Conservation (phyloP, 37 sponge, comb jelly and placozoan genomes). For the Petrosia ficiformis region DNA sequence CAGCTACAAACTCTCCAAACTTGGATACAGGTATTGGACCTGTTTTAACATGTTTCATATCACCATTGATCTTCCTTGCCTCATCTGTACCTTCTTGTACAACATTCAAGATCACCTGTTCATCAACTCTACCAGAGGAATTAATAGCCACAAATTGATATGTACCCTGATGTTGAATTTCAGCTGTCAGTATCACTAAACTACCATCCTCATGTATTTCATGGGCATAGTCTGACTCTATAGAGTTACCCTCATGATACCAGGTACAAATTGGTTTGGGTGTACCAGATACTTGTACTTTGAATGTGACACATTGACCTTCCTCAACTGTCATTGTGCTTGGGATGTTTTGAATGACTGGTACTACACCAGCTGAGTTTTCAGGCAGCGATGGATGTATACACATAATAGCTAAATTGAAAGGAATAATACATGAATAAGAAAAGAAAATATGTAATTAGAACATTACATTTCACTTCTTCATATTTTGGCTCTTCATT, state of each 20-base stretch:
- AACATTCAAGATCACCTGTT: neutral
- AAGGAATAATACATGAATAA: too few species aligned
- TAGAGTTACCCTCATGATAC: slow-evolving; percentile 14
- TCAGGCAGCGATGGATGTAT: neutral
- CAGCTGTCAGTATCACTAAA: slow-evolving; percentile 20
- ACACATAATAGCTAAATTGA: too few species aligned
- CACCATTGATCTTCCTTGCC: neutral
- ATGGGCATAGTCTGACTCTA: slow-evolving; percentile 29
- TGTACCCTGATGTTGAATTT: slow-evolving; percentile 27
- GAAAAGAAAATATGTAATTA: too few species aligned
- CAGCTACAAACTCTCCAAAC: slow-evolving; percentile 35
- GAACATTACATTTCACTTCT: too few species aligned
- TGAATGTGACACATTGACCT: slow-evolving; percentile 27
- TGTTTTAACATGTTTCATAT: neutral
- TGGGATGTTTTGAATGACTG: slow-evolving; percentile 31
- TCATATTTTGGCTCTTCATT: too few species aligned
- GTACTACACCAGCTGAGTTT: neutral
- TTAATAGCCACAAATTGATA: slow-evolving; percentile 45
- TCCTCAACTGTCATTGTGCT: slow-evolving; percentile 10
- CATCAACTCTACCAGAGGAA: slow-evolving; percentile 3
- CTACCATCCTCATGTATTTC: slow-evolving; percentile 23
- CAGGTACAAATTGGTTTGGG: slow-evolving; percentile 18
- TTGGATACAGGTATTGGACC: slow-evolving; percentile 2
- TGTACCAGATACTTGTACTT: slow-evolving; percentile 20
- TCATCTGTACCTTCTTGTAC: neutral